A percentile compares a stretch with the other conserved stretches of the same genome.
Conservation (phyloP, 2,797 vertebrate species). For the Anguilla marmorata region DNA sequence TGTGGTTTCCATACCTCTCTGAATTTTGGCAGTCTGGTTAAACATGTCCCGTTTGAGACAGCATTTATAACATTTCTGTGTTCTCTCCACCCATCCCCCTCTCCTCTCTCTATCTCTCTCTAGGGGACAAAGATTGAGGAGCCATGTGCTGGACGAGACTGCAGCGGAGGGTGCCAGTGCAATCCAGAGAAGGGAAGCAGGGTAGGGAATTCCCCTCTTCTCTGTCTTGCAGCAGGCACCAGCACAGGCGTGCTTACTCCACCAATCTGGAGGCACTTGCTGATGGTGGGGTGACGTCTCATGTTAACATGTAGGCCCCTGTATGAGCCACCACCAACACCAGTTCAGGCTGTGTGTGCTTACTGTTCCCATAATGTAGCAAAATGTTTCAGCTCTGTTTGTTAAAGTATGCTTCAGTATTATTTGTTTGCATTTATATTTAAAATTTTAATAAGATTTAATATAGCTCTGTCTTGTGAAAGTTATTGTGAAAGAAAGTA, state of each 20-base stretch:
- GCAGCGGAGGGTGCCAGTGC: slow-evolving; percentile 80
- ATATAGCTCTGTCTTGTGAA: neutral
- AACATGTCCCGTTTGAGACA: neutral
- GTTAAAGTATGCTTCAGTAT: neutral
- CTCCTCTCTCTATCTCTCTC: slow-evolving; percentile 37
- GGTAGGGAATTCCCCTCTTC: slow-evolving; percentile 71
- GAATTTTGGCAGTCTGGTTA: neutral
- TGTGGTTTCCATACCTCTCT: neutral
- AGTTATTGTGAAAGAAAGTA: neutral
- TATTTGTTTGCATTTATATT: neutral
- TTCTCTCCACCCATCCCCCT: slow-evolving; percentile 17
- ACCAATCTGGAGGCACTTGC: neutral
- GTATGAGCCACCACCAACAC: neutral
- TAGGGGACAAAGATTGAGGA: slow-evolving; percentile 77
- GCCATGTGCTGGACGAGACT: slow-evolving; percentile 81
- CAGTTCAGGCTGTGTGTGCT: neutral
- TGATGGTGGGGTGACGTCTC: neutral
- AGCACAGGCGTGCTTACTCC: neutral
- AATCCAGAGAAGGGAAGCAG: slow-evolving; percentile 85
- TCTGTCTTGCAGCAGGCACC: neutral
- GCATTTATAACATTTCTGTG: slow-evolving; percentile 10
- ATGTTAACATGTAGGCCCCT: neutral
- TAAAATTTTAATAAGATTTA: neutral
- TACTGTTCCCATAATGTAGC: neutral
- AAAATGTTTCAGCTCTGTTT: neutral